Evolutionary conservation across 2,888 invertebrate genomes (phyloP).

Genomic region (Lycaena phlaeas): DNA sequence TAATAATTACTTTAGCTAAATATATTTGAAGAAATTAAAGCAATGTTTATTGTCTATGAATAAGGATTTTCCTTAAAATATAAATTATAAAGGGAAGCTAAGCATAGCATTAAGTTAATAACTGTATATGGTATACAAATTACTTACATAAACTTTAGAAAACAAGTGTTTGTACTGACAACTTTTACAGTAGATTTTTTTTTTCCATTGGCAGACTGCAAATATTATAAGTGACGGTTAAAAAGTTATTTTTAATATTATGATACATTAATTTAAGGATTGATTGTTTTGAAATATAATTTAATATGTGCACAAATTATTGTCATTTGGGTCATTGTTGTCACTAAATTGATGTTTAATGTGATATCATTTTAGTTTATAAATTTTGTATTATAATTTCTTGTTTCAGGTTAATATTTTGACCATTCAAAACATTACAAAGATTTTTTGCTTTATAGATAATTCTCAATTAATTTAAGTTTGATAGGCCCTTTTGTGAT

Average conservation of each 20-base stretch:
- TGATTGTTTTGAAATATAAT: conserved; percentile 2
- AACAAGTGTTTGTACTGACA: no score
- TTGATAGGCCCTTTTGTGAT: conserved; percentile 33
- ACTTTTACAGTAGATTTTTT: no score
- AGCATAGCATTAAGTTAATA: background rate
- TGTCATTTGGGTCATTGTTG: conserved; percentile 6
- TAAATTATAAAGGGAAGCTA: conserved; percentile 7
- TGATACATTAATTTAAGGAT: background rate
- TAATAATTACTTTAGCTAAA: background rate
- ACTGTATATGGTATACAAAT: background rate
- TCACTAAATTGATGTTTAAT: conserved; percentile 5
- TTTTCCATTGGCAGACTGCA: background rate
- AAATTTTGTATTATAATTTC: conserved; percentile 10
- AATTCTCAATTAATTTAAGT: conserved; percentile 36
- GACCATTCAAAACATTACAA: conserved; percentile 7
- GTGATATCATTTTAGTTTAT: conserved; percentile 9
- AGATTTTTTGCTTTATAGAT: conserved; percentile 22
- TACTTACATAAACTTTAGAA: background rate
- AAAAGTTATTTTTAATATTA: background rate
- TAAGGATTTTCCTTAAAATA: no score
- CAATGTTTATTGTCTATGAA: no score
- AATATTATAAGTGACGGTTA: background rate
- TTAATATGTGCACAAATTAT: conserved; percentile 7
- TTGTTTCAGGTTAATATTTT: conserved; percentile 6
- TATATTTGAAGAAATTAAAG: no score